Base-by-base conservation (phyloP, 2,888 invertebrate species). In the Eustalomyia histrio region DNA sequence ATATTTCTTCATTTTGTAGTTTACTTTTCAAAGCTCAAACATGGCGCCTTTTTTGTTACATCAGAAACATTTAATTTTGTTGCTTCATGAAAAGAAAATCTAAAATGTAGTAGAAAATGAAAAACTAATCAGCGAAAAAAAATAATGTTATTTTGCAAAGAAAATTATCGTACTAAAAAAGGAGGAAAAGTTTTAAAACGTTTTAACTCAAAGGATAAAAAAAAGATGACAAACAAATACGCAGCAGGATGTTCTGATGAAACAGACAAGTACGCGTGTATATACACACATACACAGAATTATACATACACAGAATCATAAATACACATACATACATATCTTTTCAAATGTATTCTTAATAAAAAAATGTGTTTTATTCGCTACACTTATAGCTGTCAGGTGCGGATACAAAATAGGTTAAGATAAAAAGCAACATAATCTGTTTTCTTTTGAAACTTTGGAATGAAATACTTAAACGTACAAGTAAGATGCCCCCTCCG, bases 141-240 rank as follows among this genome's bases (percentile, higher is more conserved):
- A 61, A 29, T 29, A 39, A 43, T 43, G 61, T 61, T 61, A 18
- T 43, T 55, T 43, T 61, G 43, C 16, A 43, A 61, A 43, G 16
- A 21, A 61, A 61, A 61, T 17, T 61, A n/a, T n/a, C n/a, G n/a
- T n/a, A 12, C 35, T 5, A 16, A 39, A 61, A 61, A 9, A 17
- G 4, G 39, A 29, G 7, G 29, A 29, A 29, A 29, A 14, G 12
- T 39, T 10, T 39, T 39, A 12, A 39, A 39, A 14, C 39, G 12
- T 39, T 39, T 39, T 39, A 39, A 2, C 39, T 39, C 14, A 39
- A 39, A 39, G 39, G 12, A 39, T 21, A 29, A 7, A 7, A 29
- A 39, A 39, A 10, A 6, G 8, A 35, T 12, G 14, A 39, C 39
- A 39, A 39, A 39, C 10, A 39, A 39, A 39, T 39, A 39, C 39